Evolutionary conservation across 2,888 invertebrate species (phyloP), one percentile per base, ranked within the genome.

Genomic region (Germaria angustata): DNA sequence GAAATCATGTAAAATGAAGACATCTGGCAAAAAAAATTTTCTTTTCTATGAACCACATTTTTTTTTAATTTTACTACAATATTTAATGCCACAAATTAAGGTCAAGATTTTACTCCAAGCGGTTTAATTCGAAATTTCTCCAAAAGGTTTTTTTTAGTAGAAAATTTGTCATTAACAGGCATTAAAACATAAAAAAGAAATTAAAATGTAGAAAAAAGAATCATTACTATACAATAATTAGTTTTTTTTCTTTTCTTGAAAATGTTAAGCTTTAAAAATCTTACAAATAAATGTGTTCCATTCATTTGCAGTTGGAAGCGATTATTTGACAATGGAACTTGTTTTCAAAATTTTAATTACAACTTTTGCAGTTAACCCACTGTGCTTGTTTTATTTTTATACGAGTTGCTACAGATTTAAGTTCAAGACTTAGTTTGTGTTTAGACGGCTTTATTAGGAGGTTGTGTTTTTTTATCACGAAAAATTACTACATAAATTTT

Each of bases 81-180:
- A 39, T 28, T 73, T 73, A 53, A 66, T 49, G 28, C 17, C 28
- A 1, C 20, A 63, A 78, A 78, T 78, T 71, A 71, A 55, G 78
- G 55, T 63, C 46, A 78, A 28, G 15, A 51, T 51, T 72, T 39
- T 28, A 6, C 39, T 51, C 7, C n/a, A 34, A 15, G 6, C 2
- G 32, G 17, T 24, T 41, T 2, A 65, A 49, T 20, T 7, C 24
- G 6, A 41, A 15, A 73, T 65, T 65, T 63, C 7, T 34, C 34
- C 55, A 59, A 55, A 39, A 53, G 44, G n/a, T n/a, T n/a, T n/a
- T 63, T 51, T 28, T 22, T 28, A 51, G 63, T 51, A 59, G 66
- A 66, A 79, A 66, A 65, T 41, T 66, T 59, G 36, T 66, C 78
- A 72, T 72, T 55, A 57, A 49, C n/a, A 22, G 49, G 3, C 39